Evolutionary conservation across 2,797 vertebrate species (phyloP), one percentile per base, ranked within the genome.

Genomic region (Gobionotothen gibberifrons): DNA sequence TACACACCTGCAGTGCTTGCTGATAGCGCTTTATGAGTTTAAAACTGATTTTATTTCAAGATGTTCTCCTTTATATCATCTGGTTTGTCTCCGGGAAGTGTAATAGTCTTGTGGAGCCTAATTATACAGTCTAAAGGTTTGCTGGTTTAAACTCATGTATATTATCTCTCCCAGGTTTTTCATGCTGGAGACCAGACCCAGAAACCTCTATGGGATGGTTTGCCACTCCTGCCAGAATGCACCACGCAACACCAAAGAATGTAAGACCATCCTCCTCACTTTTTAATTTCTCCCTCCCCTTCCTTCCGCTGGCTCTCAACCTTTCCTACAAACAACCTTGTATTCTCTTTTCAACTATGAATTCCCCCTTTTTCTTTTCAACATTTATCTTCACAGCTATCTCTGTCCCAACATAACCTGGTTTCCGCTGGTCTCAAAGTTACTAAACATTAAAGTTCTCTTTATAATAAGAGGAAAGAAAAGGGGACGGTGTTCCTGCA

Each of bases 201-300:
- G 95, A 75, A 99, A 97, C 87, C 96, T 97, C 78, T 98, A 99
- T 0, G 96, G 96, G 69, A 96, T 97, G 97, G 96, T 99, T 82
- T 99, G 98, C 91, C 97, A 99, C 85, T 98, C 98, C 0, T 99
- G 98, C 88, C 95, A 96, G 83, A 91, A 97, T 19, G 97, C 98
- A 0, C 97, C 97, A 5, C 95, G 92, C 70, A 97, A 98, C 92
- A 96, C 96, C 89, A 99, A 97, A 93, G 97, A 99, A 94, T 99
- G 98, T 99, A 94, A 97, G 96, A 94, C 14, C 51, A 48, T 21
- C 53, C 4, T 53, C 43, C 17, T 53, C 36, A 4, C 12, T 9
- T 26, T 42, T 74, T 62, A 0, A 32, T 51, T 44, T 14, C 7
- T 29, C 21, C n/a, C 2, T 32, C 15, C 36, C 12, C 32, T 71